These are phyloP conservation scores for Salpingus planirostris DNA, from an alignment of 2,888 invertebrate genomes.

Conservation along the genomic window DNA sequence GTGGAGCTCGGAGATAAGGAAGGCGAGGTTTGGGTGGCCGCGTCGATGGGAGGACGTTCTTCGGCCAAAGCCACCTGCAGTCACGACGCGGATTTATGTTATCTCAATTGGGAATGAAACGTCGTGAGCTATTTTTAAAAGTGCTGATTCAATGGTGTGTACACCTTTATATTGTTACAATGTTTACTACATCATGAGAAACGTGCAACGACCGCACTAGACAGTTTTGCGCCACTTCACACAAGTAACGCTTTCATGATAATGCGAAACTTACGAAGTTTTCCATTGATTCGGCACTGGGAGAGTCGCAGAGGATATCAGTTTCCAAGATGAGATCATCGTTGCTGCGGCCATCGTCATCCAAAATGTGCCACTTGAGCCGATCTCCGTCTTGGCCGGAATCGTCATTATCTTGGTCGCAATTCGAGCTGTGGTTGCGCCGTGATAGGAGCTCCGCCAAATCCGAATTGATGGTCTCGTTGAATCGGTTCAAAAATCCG, in stretches of 20 bases:
- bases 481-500: conserved; percentile 23
- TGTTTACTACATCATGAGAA: too few relatives aligned
- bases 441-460: conserved; percentile 25
- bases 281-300: conserved; percentile 4
- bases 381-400: neutral
- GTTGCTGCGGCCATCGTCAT: neutral
- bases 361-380: neutral
- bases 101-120: too few relatives aligned
- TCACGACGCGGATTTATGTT: too few relatives aligned
- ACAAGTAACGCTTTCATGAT: too few relatives aligned
- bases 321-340: too few relatives aligned
- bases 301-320: too few relatives aligned
- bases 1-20: conserved; percentile 40
- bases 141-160: too few relatives aligned
- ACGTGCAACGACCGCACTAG: too few relatives aligned
- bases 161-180: too few relatives aligned
- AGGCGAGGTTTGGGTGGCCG: conserved; percentile 37
- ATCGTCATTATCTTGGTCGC: neutral
- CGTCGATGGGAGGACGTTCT: conserved; percentile 17
- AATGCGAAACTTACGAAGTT: conserved; percentile 7
- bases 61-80: conserved; percentile 19
- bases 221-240: too few relatives aligned
- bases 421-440: conserved; percentile 1
- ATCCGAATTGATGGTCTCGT: conserved; percentile 27
- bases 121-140: too few relatives aligned